Conservation (phyloP, 2,888 invertebrate genomes). For the Sminthurides aquaticus region DNA sequence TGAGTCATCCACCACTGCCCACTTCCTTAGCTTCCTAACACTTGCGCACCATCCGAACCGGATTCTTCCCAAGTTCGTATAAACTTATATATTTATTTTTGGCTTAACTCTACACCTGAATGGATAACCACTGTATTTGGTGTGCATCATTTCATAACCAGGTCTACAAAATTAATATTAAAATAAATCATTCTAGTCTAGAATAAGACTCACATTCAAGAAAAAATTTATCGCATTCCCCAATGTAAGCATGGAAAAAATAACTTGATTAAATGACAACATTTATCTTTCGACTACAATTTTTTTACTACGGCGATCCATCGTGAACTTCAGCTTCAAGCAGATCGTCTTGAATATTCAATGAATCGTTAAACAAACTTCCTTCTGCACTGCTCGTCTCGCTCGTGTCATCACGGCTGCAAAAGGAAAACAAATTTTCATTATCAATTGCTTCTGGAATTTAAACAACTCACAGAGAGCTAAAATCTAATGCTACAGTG, state of each 20-base stretch:
- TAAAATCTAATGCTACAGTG: background rate
- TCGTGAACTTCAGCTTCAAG: constrained; percentile 32
- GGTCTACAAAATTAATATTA: background rate
- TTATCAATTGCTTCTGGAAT: background rate
- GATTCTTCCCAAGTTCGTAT: too few relatives aligned
- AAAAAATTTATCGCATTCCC: too few relatives aligned
- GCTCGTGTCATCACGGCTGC: constrained; percentile 40
- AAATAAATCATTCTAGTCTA: background rate
- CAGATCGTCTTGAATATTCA: constrained; percentile 37
- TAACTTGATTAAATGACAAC: background rate
- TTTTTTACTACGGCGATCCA: constrained; percentile 25
- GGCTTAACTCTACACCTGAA: too few relatives aligned
- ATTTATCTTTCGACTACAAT: background rate
- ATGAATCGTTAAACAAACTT: constrained; percentile 41
- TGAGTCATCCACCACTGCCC: too few relatives aligned
- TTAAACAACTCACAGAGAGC: background rate
- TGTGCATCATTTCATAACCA: too few relatives aligned
- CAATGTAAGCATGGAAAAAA: background rate
- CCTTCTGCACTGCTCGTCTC: constrained; percentile 43
- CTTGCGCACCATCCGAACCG: too few relatives aligned
- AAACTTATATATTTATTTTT: too few relatives aligned
- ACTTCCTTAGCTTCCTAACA: too few relatives aligned
- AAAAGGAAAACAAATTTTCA: constrained; percentile 6
- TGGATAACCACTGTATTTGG: too few relatives aligned
- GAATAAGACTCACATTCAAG: too few relatives aligned